Evolutionary conservation across 2,888 invertebrate genomes (phyloP).

Genomic region (Acrobasis repandana): DNA sequence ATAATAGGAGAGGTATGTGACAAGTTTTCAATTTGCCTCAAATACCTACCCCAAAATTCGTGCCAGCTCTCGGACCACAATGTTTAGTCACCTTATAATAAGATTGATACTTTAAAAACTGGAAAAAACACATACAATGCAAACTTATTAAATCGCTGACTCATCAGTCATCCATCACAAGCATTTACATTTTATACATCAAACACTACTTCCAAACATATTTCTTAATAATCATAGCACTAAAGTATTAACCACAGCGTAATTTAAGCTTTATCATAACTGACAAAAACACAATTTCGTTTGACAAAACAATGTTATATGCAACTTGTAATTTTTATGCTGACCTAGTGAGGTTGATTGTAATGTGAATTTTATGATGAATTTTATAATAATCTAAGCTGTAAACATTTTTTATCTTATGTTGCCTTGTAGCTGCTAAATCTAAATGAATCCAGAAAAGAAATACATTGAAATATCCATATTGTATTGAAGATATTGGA

Average conservation of each 20-base stretch:
- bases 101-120: too few relatives aligned
- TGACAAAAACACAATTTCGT: slow-evolving; percentile 8
- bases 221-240: not conserved
- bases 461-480: too few relatives aligned
- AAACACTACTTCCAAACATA: not conserved
- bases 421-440: too few relatives aligned
- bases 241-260: not conserved
- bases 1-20: too few relatives aligned
- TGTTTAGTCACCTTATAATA: too few relatives aligned
- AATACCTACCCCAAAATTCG: too few relatives aligned
- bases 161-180: not conserved
- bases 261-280: not conserved
- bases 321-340: slow-evolving; percentile 18
- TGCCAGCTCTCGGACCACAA: too few relatives aligned
- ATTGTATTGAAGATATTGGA: too few relatives aligned
- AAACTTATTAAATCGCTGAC: not conserved
- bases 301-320: slow-evolving; percentile 4
- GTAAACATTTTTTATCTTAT: too few relatives aligned
- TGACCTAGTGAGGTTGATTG: slow-evolving; percentile 19
- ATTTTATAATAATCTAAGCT: not conserved
- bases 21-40: too few relatives aligned
- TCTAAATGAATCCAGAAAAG: too few relatives aligned
- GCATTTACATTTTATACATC: slow-evolving; percentile 1
- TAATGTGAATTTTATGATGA: slow-evolving; percentile 11
- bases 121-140: not conserved